A percentile compares a stretch with the other conserved stretches of the same genome.
Conservation (phyloP, 2,888 invertebrate species). For the Synanthedon formicaeformis region DNA sequence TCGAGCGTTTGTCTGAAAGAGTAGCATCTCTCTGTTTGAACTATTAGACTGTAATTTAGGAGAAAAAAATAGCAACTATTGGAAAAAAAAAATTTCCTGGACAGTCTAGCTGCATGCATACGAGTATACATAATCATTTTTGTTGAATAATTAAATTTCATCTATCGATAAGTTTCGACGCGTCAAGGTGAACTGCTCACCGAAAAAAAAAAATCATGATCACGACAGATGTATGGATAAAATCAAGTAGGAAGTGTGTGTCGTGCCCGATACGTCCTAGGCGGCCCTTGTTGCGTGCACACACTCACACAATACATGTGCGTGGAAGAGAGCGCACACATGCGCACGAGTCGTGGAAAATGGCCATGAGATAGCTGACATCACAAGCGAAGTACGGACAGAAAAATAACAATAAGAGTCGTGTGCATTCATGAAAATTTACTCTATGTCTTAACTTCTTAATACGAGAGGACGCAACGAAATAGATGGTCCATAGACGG, state of each 20-base stretch:
- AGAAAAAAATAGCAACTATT: too few relatives aligned
- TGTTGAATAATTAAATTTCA: slow-evolving; percentile 9
- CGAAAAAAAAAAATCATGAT: slow-evolving; percentile 25
- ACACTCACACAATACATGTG: slow-evolving; percentile 14
- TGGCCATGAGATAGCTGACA: slow-evolving; percentile 65
- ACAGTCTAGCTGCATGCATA: too few relatives aligned
- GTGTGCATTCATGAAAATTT: neutral
- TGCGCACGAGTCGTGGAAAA: slow-evolving; percentile 18
- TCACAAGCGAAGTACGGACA: slow-evolving; percentile 43
- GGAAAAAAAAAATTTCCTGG: neutral
- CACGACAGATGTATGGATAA: slow-evolving; percentile 46
- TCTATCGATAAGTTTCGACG: slow-evolving; percentile 19
- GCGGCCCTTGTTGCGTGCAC: slow-evolving; percentile 34
- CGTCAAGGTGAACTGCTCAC: slow-evolving; percentile 41
- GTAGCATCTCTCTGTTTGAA: too few relatives aligned
- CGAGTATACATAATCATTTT: neutral
- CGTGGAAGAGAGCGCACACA: slow-evolving; percentile 8
- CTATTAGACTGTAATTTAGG: too few relatives aligned
- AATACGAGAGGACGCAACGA: too few relatives aligned
- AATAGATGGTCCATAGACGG: too few relatives aligned
- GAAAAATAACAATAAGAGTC: slow-evolving; percentile 25
- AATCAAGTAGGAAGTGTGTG: slow-evolving; percentile 56
- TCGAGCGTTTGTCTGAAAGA: too few relatives aligned
- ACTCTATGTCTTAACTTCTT: neutral
- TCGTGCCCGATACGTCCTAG: slow-evolving; percentile 56